Evolutionary conservation across 1,140 invertebrate species (phyloP).

Genomic region (Spodoptera frugiperda): DNA sequence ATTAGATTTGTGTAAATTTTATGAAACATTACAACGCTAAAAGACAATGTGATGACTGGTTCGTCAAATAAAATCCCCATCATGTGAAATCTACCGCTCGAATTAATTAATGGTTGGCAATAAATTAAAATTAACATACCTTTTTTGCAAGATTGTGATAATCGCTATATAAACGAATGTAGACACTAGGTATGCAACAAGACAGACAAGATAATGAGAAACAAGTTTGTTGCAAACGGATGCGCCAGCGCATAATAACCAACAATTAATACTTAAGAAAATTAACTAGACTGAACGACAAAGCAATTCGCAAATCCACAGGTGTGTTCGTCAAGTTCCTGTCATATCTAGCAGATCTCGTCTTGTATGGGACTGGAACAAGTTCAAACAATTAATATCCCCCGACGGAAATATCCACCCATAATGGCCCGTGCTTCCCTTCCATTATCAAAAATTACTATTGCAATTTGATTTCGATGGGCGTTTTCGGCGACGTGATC

Average conservation of each 20-base stretch:
- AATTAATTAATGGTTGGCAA: constrained; percentile 1
- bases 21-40: too few relatives aligned
- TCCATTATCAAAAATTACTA: constrained; percentile 83
- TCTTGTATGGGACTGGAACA: constrained; percentile 61
- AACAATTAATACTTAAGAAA: constrained; percentile 71
- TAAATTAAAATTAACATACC: constrained; percentile 17
- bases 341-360: constrained; percentile 74
- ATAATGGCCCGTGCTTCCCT: constrained; percentile 75
- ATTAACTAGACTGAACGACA: constrained; percentile 68
- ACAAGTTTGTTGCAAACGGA: constrained; percentile 69
- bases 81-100: neutral
- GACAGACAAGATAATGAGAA: constrained; percentile 59
- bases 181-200: constrained; percentile 25
- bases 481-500: constrained; percentile 71
- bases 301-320: constrained; percentile 76
- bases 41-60: too few relatives aligned
- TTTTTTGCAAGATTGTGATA: constrained; percentile 28
- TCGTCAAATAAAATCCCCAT: neutral
- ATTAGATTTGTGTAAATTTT: neutral
- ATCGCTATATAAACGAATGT: constrained; percentile 29
- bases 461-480: constrained; percentile 79
- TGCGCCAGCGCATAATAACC: constrained; percentile 68
- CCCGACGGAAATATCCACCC: constrained; percentile 80
- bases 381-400: constrained; percentile 75
- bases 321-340: constrained; percentile 69